Conservation (phyloP, 2,113 vertebrate genomes). For the Verasper variegatus region DNA sequence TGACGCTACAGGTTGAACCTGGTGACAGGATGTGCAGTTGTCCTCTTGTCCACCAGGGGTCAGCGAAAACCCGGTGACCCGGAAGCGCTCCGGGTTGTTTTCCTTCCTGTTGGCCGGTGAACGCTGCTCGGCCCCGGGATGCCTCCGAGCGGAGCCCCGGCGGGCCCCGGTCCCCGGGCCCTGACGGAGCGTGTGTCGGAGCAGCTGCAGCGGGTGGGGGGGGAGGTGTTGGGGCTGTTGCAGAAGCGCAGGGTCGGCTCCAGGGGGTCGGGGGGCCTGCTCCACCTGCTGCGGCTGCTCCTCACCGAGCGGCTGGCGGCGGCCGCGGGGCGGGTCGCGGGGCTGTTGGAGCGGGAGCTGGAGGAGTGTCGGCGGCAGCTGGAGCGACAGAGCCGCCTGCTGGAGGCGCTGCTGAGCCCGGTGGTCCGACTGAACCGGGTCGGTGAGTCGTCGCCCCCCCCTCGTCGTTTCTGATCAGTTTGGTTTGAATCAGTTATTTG, state of each 20-base stretch:
- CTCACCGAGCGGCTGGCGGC: slow-evolving; percentile 21
- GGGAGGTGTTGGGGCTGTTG: slow-evolving; percentile 31
- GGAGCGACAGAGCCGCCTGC: slow-evolving; percentile 33
- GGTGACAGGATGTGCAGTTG: no score
- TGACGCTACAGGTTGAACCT: no score
- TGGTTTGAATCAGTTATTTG: no score
- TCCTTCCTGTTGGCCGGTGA: slow-evolving; percentile 6
- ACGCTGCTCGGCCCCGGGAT: slow-evolving; percentile 10
- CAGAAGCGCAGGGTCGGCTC: slow-evolving; percentile 13
- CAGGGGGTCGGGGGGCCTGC: background rate
- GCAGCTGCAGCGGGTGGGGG: slow-evolving; percentile 29
- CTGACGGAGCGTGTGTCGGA: slow-evolving; percentile 32
- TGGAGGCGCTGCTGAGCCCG: slow-evolving; percentile 51
- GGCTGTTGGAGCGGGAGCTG: slow-evolving; percentile 46
- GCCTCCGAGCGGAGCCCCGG: background rate
- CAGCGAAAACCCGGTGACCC: background rate
- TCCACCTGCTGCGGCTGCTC: slow-evolving; percentile 26
- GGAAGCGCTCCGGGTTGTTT: background rate
- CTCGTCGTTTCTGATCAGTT: no score
- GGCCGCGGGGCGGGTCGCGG: slow-evolving; percentile 30
- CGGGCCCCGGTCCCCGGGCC: slow-evolving; percentile 6
- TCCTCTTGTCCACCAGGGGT: slow-evolving; percentile 34
- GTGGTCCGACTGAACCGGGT: slow-evolving; percentile 39
- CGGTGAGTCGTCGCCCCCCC: slow-evolving; percentile 44
- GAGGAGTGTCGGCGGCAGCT: slow-evolving; percentile 26